phyloP scores from a whole-genome alignment of 2,888 invertebrate genomes.

The Oasisia sp. region DNA sequence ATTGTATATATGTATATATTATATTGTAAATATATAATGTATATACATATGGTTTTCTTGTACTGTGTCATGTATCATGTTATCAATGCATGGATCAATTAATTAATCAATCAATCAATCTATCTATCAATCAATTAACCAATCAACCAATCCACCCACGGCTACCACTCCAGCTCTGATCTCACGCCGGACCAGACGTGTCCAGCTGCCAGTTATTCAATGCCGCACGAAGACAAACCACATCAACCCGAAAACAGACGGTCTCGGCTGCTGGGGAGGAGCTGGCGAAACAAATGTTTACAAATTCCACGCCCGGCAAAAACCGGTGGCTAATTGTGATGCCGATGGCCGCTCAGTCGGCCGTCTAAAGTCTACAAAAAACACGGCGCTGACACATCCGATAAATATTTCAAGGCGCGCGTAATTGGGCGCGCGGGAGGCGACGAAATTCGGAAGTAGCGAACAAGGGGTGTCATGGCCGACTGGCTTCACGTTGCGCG shows the following conservation, averaged over 20 bases:
- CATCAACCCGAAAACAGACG: neutral
- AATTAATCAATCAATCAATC: too few species aligned
- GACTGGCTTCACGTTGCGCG: neutral
- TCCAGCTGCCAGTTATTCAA: neutral
- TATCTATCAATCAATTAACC: too few species aligned
- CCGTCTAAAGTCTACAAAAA: constrained; percentile 4
- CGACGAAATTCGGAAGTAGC: neutral
- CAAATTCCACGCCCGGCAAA: constrained; percentile 8
- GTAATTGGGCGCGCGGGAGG: neutral
- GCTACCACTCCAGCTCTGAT: neutral
- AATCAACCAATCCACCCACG: too few species aligned
- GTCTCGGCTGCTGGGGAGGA: neutral
- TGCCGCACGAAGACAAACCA: neutral
- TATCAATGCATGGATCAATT: too few species aligned
- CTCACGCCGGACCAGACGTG: neutral
- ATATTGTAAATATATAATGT: too few species aligned
- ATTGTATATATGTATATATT: too few species aligned
- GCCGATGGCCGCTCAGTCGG: neutral
- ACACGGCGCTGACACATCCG: neutral
- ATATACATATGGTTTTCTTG: too few species aligned
- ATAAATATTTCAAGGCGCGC: neutral
- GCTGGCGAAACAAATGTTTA: neutral
- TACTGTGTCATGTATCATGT: too few species aligned
- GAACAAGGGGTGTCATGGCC: neutral
- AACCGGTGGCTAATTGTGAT: neutral